These are phyloP conservation scores for Astatoreochromis straeleni DNA, from an alignment of 2,113 vertebrate genomes.

Conservation along the genomic window DNA sequence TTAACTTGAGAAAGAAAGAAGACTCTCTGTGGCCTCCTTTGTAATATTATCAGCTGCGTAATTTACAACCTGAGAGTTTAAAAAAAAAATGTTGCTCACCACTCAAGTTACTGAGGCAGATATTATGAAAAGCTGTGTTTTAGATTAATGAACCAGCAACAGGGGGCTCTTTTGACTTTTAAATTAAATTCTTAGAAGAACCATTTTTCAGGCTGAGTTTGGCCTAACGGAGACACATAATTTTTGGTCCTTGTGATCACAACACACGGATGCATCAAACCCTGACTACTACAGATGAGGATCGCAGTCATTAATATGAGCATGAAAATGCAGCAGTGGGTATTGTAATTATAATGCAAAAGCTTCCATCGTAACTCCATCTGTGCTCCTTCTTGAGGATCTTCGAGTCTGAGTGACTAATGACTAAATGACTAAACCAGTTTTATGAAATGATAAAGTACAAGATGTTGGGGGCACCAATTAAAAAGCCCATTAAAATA, in stretches of 20 bases:
- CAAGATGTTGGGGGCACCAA: conserved; percentile 4
- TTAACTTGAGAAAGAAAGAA: conserved; percentile 35
- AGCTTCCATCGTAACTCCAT: conserved; percentile 27
- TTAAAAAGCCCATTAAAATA: conserved; percentile 31
- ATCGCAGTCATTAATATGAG: conserved; percentile 33
- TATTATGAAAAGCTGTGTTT: conserved; percentile 42
- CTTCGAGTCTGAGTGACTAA: background rate
- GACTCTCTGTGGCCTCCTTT: conserved; percentile 9
- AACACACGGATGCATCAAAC: conserved; percentile 42
- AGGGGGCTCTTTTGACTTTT: conserved; percentile 45
- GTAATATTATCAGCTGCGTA: conserved; percentile 37
- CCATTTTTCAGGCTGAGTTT: conserved; percentile 48
- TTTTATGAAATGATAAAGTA: conserved; percentile 30
- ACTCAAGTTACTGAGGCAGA: conserved; percentile 25
- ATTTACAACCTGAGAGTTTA: conserved; percentile 47
- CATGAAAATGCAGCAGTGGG: conserved; percentile 20
- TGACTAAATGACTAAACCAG: conserved; percentile 3
- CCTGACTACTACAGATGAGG: conserved; percentile 15
- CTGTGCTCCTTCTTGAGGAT: background rate
- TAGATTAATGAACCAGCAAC: conserved; percentile 53
- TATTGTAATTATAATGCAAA: conserved; percentile 34
- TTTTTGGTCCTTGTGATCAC: conserved; percentile 43
- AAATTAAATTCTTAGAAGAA: conserved; percentile 54
- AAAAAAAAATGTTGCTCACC: conserved; percentile 35
- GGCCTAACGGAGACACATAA: conserved; percentile 39